Conservation (phyloP, 2,797 vertebrate genomes). For the Pipistrellus pipistrellus region DNA sequence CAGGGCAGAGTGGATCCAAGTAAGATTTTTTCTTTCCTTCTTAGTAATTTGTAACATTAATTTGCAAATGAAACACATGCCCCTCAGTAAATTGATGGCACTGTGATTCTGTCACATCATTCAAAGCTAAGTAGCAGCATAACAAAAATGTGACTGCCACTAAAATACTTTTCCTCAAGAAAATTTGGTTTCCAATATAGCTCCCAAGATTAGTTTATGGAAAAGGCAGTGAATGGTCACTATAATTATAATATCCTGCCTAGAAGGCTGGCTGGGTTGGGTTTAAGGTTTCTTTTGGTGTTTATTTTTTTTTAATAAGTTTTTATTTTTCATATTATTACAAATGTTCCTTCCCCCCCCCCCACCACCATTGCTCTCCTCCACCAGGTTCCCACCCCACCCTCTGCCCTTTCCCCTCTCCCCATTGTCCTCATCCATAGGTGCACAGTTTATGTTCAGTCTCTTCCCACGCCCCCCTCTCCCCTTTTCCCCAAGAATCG, state of each 20-base stretch:
- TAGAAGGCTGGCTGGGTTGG: neutral
- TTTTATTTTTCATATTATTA: no score
- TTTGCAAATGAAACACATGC: neutral
- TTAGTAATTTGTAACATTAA: neutral
- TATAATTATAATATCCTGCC: neutral
- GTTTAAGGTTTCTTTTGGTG: neutral
- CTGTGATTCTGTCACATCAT: neutral
- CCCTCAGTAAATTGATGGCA: neutral
- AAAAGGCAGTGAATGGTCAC: neutral
- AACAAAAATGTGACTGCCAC: slow-evolving; percentile 35
- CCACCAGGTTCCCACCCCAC: no score
- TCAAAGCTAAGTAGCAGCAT: neutral
- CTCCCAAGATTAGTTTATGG: slow-evolving; percentile 52
- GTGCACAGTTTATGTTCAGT: no score
- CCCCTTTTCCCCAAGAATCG: no score
- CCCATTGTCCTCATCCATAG: no score
- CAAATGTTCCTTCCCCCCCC: no score
- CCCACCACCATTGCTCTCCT: no score
- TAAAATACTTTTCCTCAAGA: slow-evolving; percentile 27
- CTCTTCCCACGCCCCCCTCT: no score
- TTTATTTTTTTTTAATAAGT: no score
- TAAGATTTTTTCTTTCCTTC: neutral
- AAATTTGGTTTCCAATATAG: slow-evolving; percentile 39
- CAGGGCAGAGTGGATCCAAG: neutral
- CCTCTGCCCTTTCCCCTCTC: no score